Conservation (phyloP, 2,113 vertebrate genomes). For the Hydrochoerus hydrochaeris region DNA sequence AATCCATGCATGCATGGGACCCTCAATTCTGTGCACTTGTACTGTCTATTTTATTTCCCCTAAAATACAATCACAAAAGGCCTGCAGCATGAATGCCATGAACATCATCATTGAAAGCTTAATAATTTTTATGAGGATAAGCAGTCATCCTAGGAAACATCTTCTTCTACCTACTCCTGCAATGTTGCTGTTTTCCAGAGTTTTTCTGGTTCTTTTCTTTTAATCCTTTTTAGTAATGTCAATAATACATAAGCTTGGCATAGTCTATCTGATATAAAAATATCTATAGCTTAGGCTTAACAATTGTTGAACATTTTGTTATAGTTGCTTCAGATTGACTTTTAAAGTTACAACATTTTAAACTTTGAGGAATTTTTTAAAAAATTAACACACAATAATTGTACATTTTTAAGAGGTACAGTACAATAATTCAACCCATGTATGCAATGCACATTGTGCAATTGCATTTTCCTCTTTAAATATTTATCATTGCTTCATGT, state of each 20-base stretch:
- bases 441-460: too few relatives aligned
- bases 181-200: neutral
- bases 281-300: neutral
- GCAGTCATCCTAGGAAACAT: neutral
- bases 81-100: neutral
- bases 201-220: neutral
- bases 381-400: neutral
- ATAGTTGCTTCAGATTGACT: neutral
- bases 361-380: neutral
- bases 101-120: neutral
- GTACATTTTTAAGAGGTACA: neutral
- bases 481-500: neutral
- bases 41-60: neutral
- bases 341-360: neutral
- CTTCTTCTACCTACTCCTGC: neutral
- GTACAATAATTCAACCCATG: neutral
- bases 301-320: neutral
- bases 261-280: neutral
- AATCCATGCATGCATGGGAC: neutral
- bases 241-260: neutral
- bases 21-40: neutral
- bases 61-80: slow-evolving; percentile 10
- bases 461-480: neutral
- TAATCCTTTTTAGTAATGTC: neutral
- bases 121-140: neutral